Conservation (phyloP, 92 coral and sea anemone species). For the Phenganax marumi region DNA sequence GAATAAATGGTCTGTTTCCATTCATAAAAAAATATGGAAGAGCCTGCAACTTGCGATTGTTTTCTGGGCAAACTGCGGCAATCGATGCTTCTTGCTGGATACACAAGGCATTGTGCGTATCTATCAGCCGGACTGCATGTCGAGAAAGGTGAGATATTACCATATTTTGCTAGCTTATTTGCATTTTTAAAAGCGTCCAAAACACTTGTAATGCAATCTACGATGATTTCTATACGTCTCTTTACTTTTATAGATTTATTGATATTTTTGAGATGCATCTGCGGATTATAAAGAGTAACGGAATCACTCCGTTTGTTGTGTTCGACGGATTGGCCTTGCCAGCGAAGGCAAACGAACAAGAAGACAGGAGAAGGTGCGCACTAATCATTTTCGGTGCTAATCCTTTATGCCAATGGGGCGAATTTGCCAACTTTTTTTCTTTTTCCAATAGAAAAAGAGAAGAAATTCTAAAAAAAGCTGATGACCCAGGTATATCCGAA, state of each 20-base stretch:
- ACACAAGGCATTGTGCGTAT: slow-evolving; percentile 28
- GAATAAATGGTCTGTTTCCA: neutral
- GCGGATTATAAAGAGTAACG: neutral
- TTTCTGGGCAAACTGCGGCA: slow-evolving; percentile 27
- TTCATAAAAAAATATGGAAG: neutral
- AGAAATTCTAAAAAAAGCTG: slow-evolving; percentile 28
- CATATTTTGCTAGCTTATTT: neutral
- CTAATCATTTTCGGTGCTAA: no score
- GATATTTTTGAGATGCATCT: slow-evolving; percentile 19
- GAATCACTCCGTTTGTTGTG: slow-evolving; percentile 22
- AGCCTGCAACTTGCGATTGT: neutral
- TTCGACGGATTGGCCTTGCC: slow-evolving; percentile 22
- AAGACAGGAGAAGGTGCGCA: slow-evolving; percentile 15
- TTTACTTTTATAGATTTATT: slow-evolving; percentile 13
- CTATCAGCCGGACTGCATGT: slow-evolving; percentile 23
- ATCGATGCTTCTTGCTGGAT: neutral
- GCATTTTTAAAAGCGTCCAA: neutral
- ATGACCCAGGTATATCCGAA: neutral
- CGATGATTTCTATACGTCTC: neutral
- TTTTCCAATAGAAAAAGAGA: slow-evolving; percentile 43
- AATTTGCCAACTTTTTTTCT: no score
- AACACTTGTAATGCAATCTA: neutral
- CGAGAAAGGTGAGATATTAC: slow-evolving; percentile 14
- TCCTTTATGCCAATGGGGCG: no score
- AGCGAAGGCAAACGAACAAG: slow-evolving; percentile 17